Percentiles rank a stretch among this genome's conserved stretches.
Conservation (phyloP, 2,888 invertebrate species). For the Dicycla oo region DNA sequence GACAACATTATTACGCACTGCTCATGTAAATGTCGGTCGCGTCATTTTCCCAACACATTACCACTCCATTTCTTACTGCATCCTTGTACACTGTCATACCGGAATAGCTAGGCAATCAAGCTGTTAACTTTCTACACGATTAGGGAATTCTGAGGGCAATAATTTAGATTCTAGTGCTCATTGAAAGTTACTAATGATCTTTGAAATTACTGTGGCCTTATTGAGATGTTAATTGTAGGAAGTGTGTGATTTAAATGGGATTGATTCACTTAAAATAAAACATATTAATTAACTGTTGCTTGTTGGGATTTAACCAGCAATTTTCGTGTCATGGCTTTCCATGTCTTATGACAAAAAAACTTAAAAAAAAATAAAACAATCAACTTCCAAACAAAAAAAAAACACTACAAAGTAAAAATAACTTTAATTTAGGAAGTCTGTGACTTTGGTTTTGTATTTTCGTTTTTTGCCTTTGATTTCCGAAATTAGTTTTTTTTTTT, state of each 20-base stretch:
- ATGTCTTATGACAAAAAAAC: too few relatives aligned
- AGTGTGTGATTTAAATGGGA: conserved; percentile 2
- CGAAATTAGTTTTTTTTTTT: too few relatives aligned
- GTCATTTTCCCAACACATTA: conserved; percentile 11
- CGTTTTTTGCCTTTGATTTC: too few relatives aligned
- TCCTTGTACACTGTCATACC: conserved; percentile 13
- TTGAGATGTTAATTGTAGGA: conserved; percentile 12
- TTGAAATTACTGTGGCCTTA: conserved; percentile 33
- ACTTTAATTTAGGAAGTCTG: too few relatives aligned
- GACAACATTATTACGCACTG: neutral
- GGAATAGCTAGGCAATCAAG: conserved; percentile 30
- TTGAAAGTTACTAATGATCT: conserved; percentile 38
- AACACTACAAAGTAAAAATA: too few relatives aligned
- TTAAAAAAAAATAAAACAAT: too few relatives aligned
- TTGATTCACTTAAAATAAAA: neutral
- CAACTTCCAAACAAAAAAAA: too few relatives aligned
- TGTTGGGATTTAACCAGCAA: too few relatives aligned
- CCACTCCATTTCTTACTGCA: conserved; percentile 29
- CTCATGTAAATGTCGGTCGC: conserved; percentile 3
- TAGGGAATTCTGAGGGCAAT: conserved; percentile 40
- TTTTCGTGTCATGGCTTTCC: too few relatives aligned
- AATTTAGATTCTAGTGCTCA: conserved; percentile 44
- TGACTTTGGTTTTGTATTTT: too few relatives aligned
- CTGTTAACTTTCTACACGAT: conserved; percentile 47
- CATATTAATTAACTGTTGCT: too few relatives aligned